Base-by-base conservation (phyloP, 2,888 invertebrate species). In the Aplocera efformata region DNA sequence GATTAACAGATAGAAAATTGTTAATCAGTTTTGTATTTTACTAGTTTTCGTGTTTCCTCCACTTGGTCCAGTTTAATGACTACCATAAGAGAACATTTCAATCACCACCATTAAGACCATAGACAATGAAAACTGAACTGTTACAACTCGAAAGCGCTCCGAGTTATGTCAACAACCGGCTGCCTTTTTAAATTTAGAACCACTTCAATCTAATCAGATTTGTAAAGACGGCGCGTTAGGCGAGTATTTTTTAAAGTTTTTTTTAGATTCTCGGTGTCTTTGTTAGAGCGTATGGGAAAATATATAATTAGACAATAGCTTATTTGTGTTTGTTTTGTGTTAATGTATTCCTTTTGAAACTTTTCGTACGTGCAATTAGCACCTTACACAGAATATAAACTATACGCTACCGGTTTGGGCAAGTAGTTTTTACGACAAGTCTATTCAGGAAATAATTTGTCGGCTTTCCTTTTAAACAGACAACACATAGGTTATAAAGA, bases 241-340 rank as follows among this genome's bases (percentile, higher is more conserved):
- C 46, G 41, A 48, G 49, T 50, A 56, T 52, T 63, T 60, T 60
- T 40, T 56, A 49, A 10, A 32, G 27, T 38, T 48, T 63, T 63
- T 63, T 70, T 67, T 58, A 60, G 64, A 70, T 69, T 62, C n/a
- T 66, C 80, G 78, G 79, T 67, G 52, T 73, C 79, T 83, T 83
- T 83, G 79, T 75, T 63, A 72, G 66, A 67, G 68, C 57, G 71
- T 75, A 82, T 86, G 86, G 83, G 86, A 86, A 86, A 85, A 84
- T 78, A 84, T 86, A 84, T 86, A 86, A 88, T 86, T 86, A 88
- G 79, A 84, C 81, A 83, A 85, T 82, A 83, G 83, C 72, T 88
- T 85, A 86, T 83, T 84, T 84, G 80, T 82, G 79, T 86, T 88
- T 85, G 86, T 80, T 78, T 77, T 79, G 75, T 77, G 82, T 85